These are phyloP conservation scores for Acrocephalus scirpaceus DNA, from an alignment of 2,797 vertebrate genomes.

Conservation along the genomic window DNA sequence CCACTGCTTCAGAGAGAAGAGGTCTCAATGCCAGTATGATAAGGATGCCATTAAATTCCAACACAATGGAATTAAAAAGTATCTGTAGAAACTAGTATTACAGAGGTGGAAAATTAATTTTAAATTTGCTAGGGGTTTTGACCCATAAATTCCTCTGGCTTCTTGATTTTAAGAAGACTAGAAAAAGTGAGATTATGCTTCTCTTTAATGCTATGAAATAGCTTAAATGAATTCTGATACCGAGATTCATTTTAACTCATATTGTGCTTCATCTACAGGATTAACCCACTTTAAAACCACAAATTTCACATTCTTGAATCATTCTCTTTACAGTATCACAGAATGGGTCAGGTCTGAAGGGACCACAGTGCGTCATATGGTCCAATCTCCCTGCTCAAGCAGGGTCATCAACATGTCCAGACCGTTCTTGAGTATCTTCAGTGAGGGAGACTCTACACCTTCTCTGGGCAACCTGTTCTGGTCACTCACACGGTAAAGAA, in stretches of 20 bases:
- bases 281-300: background rate
- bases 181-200: background rate
- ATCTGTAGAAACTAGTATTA: background rate
- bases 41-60: background rate
- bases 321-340: background rate
- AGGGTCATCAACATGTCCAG: background rate
- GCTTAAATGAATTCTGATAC: background rate
- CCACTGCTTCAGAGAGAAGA: background rate
- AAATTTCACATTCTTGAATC: background rate
- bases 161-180: background rate
- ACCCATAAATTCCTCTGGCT: background rate
- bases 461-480: background rate
- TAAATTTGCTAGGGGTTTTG: background rate
- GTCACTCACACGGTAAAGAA: background rate
- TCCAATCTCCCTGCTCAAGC: background rate
- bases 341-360: background rate
- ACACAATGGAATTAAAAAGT: background rate
- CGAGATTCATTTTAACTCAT: background rate
- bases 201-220: background rate
- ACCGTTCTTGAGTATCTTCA: background rate
- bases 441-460: background rate
- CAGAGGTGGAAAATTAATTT: background rate
- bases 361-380: too few relatives aligned
- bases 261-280: background rate
- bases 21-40: background rate